Evolutionary conservation across 2,888 invertebrate genomes (phyloP).

Genomic region (Nemapogon koenigi): DNA sequence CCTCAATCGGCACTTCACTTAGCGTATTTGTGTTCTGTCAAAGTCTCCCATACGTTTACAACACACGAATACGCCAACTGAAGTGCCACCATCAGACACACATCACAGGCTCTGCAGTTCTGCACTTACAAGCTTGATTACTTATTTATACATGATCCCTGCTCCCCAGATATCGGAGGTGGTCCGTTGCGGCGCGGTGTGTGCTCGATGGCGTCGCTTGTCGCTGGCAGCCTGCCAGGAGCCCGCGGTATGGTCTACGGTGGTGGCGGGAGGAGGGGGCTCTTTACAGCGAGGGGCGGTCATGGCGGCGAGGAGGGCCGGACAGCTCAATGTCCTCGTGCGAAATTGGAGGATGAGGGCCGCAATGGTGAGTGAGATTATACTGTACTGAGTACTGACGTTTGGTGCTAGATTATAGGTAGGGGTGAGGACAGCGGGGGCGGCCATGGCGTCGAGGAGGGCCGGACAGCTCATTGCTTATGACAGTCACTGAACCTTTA

Average conservation of each 20-base stretch:
- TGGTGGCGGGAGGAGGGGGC: neutral
- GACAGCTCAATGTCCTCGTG: conserved; percentile 19
- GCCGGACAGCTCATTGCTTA: too few relatives aligned
- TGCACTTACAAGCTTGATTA: neutral
- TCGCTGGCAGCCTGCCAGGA: conserved; percentile 37
- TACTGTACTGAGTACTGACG: too few relatives aligned
- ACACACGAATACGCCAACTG: too few relatives aligned
- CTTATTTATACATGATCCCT: neutral
- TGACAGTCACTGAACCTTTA: too few relatives aligned
- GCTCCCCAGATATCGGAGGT: conserved; percentile 2
- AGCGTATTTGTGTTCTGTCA: neutral
- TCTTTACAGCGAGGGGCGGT: neutral
- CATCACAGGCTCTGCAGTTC: neutral
- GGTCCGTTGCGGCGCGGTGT: conserved; percentile 29
- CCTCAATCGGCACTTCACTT: neutral
- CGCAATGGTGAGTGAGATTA: too few relatives aligned
- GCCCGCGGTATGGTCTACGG: conserved; percentile 49
- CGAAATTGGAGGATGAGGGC: too few relatives aligned
- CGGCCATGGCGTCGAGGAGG: too few relatives aligned
- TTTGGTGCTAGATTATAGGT: too few relatives aligned
- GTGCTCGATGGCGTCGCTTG: conserved; percentile 49
- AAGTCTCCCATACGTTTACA: too few relatives aligned
- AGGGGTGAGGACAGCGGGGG: too few relatives aligned
- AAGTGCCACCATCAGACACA: neutral
- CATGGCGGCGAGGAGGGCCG: conserved; percentile 48